Evolutionary conservation across 2,113 vertebrate genomes (phyloP), one percentile per base, ranked within the genome.

Genomic region (Ptychochromis oligacanthus): DNA sequence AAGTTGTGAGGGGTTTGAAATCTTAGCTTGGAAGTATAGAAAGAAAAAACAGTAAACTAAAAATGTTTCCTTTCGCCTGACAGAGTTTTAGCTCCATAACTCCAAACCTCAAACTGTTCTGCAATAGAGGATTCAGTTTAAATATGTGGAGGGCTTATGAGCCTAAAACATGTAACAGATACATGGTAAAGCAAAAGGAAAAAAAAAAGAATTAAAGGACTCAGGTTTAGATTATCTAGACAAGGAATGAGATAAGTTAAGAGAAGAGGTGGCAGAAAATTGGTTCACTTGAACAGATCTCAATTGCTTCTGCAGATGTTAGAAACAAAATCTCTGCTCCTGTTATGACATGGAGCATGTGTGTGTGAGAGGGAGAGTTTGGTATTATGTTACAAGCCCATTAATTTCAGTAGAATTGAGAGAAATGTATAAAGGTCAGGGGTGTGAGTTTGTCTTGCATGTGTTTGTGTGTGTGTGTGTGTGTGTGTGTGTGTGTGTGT

Each of bases 251-350:
- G 64, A 18, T 67, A 18, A 18, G 11, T 12, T 18, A 52, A 18
- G 15, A 52, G 15, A 18, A 20, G 7, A 54, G 49, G 6, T 8
- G 24, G 24, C 40, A 12, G 54, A 17, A n/a, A 22, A 56, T 12
- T 4, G 54, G 8, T n/a, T 55, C 8, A 15, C 12, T 14, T 17
- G 8, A 46, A 24, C n/a, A 31, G 22, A 14, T 10, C 22, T 46
- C 58, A 49, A 74, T 76, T 65, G 52, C 13, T 75, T 79, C 26
- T 82, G 40, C 14, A 74, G 65, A 57, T 57, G 18, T 52, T 61
- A 1, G 7, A 31, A 9, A 77, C 34, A 36, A 65, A 38, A 76
- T 7, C 24, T 24, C n/a, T 43, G 26, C 22, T 36, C n/a, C 34
- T 70, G 57, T 17, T 17, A 4, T 36, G 62, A 52, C 14, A 2